Base-by-base conservation (phyloP, 2,797 vertebrate genomes). In the Mastacembelus armatus region DNA sequence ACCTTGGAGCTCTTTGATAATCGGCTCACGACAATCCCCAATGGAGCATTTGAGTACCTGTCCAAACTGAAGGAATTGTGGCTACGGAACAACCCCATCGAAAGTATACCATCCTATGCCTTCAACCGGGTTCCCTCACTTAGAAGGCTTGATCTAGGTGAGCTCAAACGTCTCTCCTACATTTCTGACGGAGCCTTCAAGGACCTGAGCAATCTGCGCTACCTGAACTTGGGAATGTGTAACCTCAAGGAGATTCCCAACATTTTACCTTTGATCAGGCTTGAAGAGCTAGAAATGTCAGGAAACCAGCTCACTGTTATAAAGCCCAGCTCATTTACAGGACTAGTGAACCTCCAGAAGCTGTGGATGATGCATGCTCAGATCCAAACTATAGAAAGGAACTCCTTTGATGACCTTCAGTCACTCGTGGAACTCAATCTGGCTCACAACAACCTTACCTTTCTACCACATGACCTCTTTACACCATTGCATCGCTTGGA, bases 1-100 rank as follows among this genome's bases (percentile, higher is more conserved):
- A 99, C 98, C n/a, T 91, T 99, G 93, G 98, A 99, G 92, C 96
- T 99, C 81, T 99, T 99, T 88, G 98, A 99, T 95, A 99, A 99
- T 95, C 96, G 98, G 82, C 94, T 99, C 71, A 99, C 97, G 35
- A 98, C 96, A 91, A 99, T 99, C 91, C 98, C 98, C 9, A 99
- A 98, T 95, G 97, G 97, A 90, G 98, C 98, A 85, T 99, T 99
- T 91, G 98, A 98, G 85, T 99, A 99, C 89, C 91, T 99, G 84
- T 99, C 98, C 83, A 99, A 99, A 91, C 92, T 99, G 85, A 99
- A 99, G 87, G 98, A 99, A 83, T 89, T 99, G 71, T 99, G 98
- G 98, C 92, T 99, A 89, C 90, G 98, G 70, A 99, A 99, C 92
- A 99, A 99, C 89, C 98, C 98, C 14, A 99, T 99, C 10, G 98